These are phyloP conservation scores for Myotis lucifugus DNA, from an alignment of 2,113 vertebrate genomes.

Conservation along the genomic window DNA sequence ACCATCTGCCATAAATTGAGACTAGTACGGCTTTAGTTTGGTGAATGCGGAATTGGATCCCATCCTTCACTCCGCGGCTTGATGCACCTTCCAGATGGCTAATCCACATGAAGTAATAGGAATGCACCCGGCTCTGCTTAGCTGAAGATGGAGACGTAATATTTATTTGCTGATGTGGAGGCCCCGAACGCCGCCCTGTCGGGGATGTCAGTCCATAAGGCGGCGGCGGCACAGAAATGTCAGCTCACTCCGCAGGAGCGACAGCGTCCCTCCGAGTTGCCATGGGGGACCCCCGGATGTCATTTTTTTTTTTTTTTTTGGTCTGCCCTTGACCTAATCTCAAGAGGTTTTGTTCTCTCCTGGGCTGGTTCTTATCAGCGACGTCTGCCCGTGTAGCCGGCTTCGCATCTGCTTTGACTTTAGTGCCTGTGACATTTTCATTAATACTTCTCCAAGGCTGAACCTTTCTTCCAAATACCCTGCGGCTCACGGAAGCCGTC, in stretches of 20 bases:
- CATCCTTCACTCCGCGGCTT: constrained; percentile 78
- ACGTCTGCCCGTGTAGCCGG: constrained; percentile 10
- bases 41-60: constrained; percentile 79
- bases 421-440: constrained; percentile 75
- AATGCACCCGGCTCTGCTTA: constrained; percentile 76
- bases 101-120: constrained; percentile 83
- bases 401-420: constrained; percentile 70
- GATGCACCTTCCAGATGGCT: constrained; percentile 86
- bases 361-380: constrained; percentile 71
- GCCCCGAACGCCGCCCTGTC: constrained; percentile 77
- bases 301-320: neutral
- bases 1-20: constrained; percentile 73
- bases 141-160: constrained; percentile 86
- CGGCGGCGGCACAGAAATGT: constrained; percentile 66
- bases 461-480: constrained; percentile 56
- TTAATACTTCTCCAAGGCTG: constrained; percentile 71
- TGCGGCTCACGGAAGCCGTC: constrained; percentile 23
- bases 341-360: constrained; percentile 64
- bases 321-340: constrained; percentile 73
- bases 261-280: constrained; percentile 27
- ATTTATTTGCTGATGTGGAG: constrained; percentile 83
- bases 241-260: neutral
- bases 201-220: constrained; percentile 73
- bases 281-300: neutral
- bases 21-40: constrained; percentile 73